Percentiles rank a stretch among this genome's conserved stretches.
These are phyloP conservation scores for Macrosteles quadrilineatus DNA, from an alignment of 1,140 invertebrate genomes.

Conservation along the genomic window DNA sequence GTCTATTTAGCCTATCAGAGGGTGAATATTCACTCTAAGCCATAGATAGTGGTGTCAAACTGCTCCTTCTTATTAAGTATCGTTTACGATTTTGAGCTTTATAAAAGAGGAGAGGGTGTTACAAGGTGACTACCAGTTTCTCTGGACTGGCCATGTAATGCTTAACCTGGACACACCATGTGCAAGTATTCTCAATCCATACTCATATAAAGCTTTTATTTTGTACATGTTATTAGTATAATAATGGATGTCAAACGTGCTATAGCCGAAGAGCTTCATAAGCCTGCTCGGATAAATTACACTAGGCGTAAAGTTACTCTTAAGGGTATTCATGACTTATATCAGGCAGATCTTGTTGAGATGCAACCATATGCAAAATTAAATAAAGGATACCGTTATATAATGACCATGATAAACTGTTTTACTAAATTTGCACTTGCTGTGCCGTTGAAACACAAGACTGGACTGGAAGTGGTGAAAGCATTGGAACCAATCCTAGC, in stretches of 20 bases:
- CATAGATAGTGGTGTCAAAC: too few species aligned
- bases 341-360: slow-evolving; percentile 33
- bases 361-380: slow-evolving; percentile 35
- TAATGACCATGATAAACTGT: slow-evolving; percentile 46
- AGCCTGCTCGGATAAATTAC: slow-evolving; percentile 17
- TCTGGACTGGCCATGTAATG: not conserved
- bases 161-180: too few species aligned
- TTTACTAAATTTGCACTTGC: slow-evolving; percentile 47
- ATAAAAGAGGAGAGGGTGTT: too few species aligned
- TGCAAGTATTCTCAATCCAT: not conserved
- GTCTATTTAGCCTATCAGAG: too few species aligned
- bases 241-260: too few species aligned
- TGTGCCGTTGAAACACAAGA: slow-evolving; percentile 44
- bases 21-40: too few species aligned
- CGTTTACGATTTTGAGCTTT: too few species aligned
- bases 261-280: slow-evolving; percentile 23
- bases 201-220: too few species aligned
- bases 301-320: slow-evolving; percentile 11
- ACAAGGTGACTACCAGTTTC: too few species aligned
- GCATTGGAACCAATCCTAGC: slow-evolving; percentile 30
- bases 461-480: slow-evolving; percentile 38
- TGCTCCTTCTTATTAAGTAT: too few species aligned
- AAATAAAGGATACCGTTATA: slow-evolving; percentile 44
- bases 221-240: too few species aligned
- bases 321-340: slow-evolving; percentile 35